These are phyloP conservation scores for Daktulosphaira vitifoliae DNA, from an alignment of 1,140 invertebrate genomes.

Conservation along the genomic window DNA sequence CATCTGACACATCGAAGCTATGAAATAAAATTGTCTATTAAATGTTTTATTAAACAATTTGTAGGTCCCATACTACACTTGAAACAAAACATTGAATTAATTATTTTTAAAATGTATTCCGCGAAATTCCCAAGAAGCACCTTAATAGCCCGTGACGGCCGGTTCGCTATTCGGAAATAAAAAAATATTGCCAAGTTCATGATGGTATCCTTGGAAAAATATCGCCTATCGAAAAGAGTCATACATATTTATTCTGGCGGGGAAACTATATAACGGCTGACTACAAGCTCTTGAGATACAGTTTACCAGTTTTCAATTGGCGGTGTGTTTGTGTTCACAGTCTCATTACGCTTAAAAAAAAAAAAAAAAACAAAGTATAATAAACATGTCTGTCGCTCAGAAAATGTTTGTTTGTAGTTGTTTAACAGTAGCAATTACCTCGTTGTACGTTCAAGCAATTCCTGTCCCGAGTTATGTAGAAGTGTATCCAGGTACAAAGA, in stretches of 20 bases:
- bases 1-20: too few relatives aligned
- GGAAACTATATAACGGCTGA: slow-evolving; percentile 4
- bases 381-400: slow-evolving; percentile 14
- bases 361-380: not conserved
- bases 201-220: not conserved
- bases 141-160: not conserved
- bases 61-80: too few relatives aligned
- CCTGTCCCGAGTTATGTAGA: not conserved
- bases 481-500: slow-evolving; percentile 12
- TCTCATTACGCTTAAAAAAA: slow-evolving; percentile 14
- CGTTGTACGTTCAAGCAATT: not conserved
- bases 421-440: not conserved
- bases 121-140: too few relatives aligned
- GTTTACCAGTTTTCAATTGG: not conserved
- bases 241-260: not conserved
- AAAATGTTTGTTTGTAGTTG: slow-evolving; percentile 13
- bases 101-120: too few relatives aligned
- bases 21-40: too few relatives aligned
- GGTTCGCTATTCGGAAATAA: not conserved
- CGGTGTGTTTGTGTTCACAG: not conserved
- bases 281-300: not conserved
- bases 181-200: not conserved
- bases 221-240: not conserved
- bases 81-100: too few relatives aligned
- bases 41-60: too few relatives aligned